Base-by-base conservation (phyloP, 35 echinoderm and acorn worm species). In the Anneissia japonica region DNA sequence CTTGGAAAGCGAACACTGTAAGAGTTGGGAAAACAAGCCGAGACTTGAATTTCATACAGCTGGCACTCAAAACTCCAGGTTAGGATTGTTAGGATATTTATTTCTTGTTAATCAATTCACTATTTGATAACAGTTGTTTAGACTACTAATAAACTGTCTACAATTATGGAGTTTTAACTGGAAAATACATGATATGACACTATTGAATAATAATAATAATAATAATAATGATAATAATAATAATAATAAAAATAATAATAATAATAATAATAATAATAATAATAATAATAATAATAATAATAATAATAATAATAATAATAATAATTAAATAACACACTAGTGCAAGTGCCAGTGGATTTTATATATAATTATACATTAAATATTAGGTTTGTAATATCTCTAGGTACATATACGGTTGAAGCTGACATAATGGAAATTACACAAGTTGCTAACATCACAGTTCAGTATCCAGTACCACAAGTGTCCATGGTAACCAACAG, bases 31-130 rank as follows among this genome's bases (percentile, higher is more conserved):
- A 19, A 32, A 72, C 46, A 72, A 84, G 51, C n/a, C 35, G 31
- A 39, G 39, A 34, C 9, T 21, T 55, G 28, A 46, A 84, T 84
- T 34, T 30, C 35, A 31, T 36, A 36, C 45, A 31, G 46, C 51
- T 84, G 0, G 73, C 82, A 73, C 34, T 72, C 35, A 34, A 36
- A 12, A 9, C 73, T 29, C 33, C 30, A 84, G 82, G 73, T 34
- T 21, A 34, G 51, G 23, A 81, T 36, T 13, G 38, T 2, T 39
- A 36, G 0, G 84, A 29, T 9, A 30, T 77, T 36, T 3, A 29
- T 37, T 86, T 41, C 1, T 73, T 31, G 84, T 43, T 86, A 4
- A 26, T n/a, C 73, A 35, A n/a, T 39, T 86, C 13, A 73, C 84
- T 3, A 4, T 37, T 39, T 0, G 46, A 23, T 30, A 43, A 7